Evolutionary conservation across 1,140 invertebrate genomes (phyloP).

Genomic region (Saccostrea echinata): DNA sequence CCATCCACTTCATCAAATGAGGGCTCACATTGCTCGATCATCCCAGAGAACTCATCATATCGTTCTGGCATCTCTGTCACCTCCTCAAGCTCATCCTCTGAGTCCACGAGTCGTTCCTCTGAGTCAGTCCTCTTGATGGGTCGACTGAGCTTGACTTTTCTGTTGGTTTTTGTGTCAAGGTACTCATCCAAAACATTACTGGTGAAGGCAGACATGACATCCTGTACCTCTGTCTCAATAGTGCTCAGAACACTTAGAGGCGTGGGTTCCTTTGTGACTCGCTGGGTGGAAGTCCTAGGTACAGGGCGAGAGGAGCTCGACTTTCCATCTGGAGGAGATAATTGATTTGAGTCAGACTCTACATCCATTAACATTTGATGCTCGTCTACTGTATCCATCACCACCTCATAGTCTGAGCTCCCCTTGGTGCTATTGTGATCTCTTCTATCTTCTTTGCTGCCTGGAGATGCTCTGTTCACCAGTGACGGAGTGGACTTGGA

Average conservation of each 20-base stretch:
- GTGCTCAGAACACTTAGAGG: conserved; percentile 48
- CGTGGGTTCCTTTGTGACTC: conserved; percentile 39
- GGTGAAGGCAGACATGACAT: conserved; percentile 47
- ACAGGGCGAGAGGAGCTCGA: neutral
- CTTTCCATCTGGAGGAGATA: neutral
- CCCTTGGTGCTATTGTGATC: neutral
- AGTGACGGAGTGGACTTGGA: neutral
- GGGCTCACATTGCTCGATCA: conserved; percentile 65
- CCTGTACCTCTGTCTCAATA: conserved; percentile 42
- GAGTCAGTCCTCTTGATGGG: neutral
- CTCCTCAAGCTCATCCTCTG: conserved; percentile 34
- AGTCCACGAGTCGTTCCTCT: conserved; percentile 8
- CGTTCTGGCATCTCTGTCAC: conserved; percentile 24
- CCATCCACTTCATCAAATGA: conserved; percentile 77
- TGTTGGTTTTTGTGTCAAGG: conserved; percentile 24
- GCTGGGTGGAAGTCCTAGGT: conserved; percentile 34
- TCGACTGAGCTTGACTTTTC: neutral
- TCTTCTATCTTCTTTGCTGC: neutral
- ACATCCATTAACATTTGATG: neutral
- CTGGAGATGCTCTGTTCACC: neutral
- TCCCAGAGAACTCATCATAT: conserved; percentile 42
- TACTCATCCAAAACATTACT: conserved; percentile 50
- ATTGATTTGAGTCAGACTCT: neutral
- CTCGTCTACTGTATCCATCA: conserved; percentile 41
- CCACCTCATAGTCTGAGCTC: conserved; percentile 29